phyloP scores from a whole-genome alignment of 2,113 vertebrate genomes.

The Gobiocypris rarus region DNA sequence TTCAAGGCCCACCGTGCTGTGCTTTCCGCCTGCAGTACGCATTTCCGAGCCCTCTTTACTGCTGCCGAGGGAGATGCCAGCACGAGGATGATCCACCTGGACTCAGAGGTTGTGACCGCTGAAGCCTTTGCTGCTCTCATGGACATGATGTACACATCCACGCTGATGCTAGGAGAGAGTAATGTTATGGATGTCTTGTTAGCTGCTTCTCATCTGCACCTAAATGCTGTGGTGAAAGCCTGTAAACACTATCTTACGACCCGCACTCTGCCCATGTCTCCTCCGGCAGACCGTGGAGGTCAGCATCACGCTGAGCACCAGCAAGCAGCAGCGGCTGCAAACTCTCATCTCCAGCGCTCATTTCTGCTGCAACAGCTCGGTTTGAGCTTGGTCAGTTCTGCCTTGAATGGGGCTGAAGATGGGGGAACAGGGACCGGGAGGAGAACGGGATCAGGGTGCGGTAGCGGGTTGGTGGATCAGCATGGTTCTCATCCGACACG shows the following conservation, averaged over 20 bases:
- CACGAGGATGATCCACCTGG: constrained; percentile 97
- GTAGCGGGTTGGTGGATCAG: constrained; percentile 77
- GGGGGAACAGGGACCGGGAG: constrained; percentile 46
- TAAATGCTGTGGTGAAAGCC: constrained; percentile 95
- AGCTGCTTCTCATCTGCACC: constrained; percentile 94
- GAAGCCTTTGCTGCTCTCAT: constrained; percentile 95
- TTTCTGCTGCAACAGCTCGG: constrained; percentile 97
- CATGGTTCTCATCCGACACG: constrained; percentile 85
- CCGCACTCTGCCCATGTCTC: constrained; percentile 90
- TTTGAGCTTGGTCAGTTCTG: constrained; percentile 92
- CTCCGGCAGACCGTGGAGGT: constrained; percentile 72
- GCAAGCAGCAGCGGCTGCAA: constrained; percentile 76
- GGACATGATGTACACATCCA: constrained; percentile 99
- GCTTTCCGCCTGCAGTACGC: constrained; percentile 94
- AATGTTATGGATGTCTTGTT: constrained; percentile 97
- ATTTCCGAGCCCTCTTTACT: constrained; percentile 93
- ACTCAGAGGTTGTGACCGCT: constrained; percentile 94
- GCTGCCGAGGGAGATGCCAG: constrained; percentile 90
- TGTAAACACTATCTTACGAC: constrained; percentile 98
- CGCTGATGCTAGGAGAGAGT: constrained; percentile 95
- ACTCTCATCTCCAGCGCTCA: constrained; percentile 87
- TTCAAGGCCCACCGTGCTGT: constrained; percentile 97
- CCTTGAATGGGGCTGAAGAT: constrained; percentile 76
- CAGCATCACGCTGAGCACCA: constrained; percentile 65
- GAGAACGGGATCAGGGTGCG: constrained; percentile 26